Base-by-base conservation (phyloP, 2,113 vertebrate genomes). In the Tympanuchus pallidicinctus region DNA sequence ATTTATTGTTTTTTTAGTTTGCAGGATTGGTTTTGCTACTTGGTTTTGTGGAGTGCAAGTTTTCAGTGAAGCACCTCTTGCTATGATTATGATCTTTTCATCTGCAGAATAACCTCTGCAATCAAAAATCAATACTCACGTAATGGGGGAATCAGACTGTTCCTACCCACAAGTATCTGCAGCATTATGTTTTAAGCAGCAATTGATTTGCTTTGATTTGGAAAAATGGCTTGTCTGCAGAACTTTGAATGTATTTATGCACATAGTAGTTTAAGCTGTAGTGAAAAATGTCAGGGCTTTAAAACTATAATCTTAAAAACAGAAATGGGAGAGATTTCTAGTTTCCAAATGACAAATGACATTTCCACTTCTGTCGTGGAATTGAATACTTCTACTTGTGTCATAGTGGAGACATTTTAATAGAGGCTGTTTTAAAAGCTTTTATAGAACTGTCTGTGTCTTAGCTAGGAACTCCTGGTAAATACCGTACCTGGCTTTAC, bases 71-170 rank as follows among this genome's bases (percentile, higher is more conserved):
- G 69, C 54, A 45, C 61, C 50, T 93, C 57, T 88, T 71, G 72
- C 56, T 75, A 89, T 40, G 79, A 90, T 93, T 96, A 94, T 78
- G 57, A 92, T 95, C 47, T 94, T 97, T 90, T 87, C 67, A 90
- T 93, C 77, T 91, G 36, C 67, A 81, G 91, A 90, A 92, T 93
- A 97, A 94, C 88, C 64, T 95, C 84, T 90, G 67, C 82, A 97
- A 95, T 96, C 88, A 97, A 92, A 97, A 97, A 96, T 93, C 96
- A 96, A 88, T 95, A 91, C 57, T 90, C 12, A 28, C 34, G 86
- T 50, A 95, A 92, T 65, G 54, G 83, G 54, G 27, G 95, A 96
- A 95, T 96, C 84, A 88, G 76, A 59, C 82, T 57, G 30, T 80
- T 94, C 70, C 67, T 96, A 47, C 82, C 86, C 80, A 85, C 45